Percentiles rank a stretch among this genome's conserved stretches.
phyloP scores from a whole-genome alignment of 2,888 invertebrate species.

The Eilema depressum region DNA sequence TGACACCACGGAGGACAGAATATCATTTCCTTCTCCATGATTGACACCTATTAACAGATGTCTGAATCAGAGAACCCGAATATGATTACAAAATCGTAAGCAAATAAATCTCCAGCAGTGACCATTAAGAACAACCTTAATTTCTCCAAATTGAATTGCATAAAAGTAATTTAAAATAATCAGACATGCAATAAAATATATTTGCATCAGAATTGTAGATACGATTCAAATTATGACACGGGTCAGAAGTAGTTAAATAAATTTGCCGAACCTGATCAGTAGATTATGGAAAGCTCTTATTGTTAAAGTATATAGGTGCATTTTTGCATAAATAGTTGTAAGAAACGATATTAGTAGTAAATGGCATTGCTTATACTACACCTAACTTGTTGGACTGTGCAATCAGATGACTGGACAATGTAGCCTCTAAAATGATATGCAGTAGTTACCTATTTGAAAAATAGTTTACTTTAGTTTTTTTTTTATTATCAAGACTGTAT shows the following conservation, averaged over 20 bases:
- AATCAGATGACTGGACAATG: slow-evolving; percentile 77
- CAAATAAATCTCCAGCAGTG: not conserved
- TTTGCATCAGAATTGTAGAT: slow-evolving; percentile 45
- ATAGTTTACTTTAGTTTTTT: not conserved
- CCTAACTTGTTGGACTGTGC: slow-evolving; percentile 66
- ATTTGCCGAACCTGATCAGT: slow-evolving; percentile 30
- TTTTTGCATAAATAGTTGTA: slow-evolving; percentile 35
- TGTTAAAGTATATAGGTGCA: slow-evolving; percentile 34
- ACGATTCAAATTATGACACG: slow-evolving; percentile 62
- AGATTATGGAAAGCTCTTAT: slow-evolving; percentile 18
- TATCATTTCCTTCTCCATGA: too few species aligned
- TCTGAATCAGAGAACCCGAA: too few species aligned
- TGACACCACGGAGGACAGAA: too few species aligned
- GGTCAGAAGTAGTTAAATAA: slow-evolving; percentile 64
- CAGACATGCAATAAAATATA: slow-evolving; percentile 21
- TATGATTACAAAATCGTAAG: not conserved
- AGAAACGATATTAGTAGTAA: slow-evolving; percentile 48
- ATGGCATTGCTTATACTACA: slow-evolving; percentile 47
- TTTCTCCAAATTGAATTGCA: not conserved
- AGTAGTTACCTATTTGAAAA: slow-evolving; percentile 30
- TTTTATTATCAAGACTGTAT: too few species aligned
- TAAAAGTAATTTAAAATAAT: slow-evolving; percentile 17
- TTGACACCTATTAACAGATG: too few species aligned
- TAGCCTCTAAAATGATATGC: slow-evolving; percentile 46
- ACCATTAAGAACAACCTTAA: not conserved